These are phyloP conservation scores for Silurus aristotelis DNA, from an alignment of 2,797 vertebrate species.

Conservation along the genomic window DNA sequence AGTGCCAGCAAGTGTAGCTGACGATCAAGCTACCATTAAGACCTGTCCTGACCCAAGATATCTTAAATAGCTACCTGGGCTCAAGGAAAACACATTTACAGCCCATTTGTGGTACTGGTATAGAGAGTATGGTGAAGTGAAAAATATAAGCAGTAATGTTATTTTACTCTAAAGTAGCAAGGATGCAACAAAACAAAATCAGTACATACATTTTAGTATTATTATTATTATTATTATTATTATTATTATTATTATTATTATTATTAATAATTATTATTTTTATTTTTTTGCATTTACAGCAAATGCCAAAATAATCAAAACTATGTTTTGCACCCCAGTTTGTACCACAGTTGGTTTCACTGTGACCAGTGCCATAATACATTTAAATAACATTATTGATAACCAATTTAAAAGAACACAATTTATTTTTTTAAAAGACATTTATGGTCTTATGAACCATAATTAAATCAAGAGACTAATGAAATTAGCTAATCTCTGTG, in stretches of 20 bases:
- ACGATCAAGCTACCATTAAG: background rate
- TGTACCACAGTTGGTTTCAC: background rate
- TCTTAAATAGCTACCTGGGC: background rate
- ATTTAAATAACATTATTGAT: background rate
- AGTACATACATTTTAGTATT: background rate
- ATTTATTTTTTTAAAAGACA: background rate
- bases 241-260: no score
- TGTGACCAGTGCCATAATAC: background rate
- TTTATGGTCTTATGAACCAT: background rate
- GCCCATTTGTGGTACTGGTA: background rate
- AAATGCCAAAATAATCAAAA: background rate
- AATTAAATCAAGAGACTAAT: background rate
- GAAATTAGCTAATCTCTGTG: background rate
- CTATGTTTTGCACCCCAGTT: background rate
- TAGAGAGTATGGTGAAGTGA: background rate
- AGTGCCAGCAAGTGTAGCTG: slow-evolving; percentile 9
- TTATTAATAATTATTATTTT: no score
- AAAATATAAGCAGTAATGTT: background rate
- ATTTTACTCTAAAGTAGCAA: background rate
- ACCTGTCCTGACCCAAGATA: background rate
- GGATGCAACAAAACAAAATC: background rate
- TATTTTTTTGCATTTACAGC: background rate
- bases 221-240: no score
- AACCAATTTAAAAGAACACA: background rate
- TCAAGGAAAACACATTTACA: background rate